Base-by-base conservation (phyloP, 1,140 invertebrate species). In the Drosophila pachea region DNA sequence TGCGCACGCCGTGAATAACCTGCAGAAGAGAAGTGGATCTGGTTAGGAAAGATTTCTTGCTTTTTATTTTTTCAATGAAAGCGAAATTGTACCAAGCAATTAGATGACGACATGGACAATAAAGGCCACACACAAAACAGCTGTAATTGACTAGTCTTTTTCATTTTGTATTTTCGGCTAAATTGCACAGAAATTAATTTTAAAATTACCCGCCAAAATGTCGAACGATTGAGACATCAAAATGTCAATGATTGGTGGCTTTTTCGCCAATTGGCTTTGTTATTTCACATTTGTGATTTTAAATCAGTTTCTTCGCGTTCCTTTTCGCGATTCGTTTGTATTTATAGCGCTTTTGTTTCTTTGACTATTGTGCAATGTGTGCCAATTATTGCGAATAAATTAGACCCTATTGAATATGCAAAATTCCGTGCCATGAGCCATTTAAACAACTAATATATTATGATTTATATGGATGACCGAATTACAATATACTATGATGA, bases 1-100 rank as follows among this genome's bases (percentile, higher is more conserved):
- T 92, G 87, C 95, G 93, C 38, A 96, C 95, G 61, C 95, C 95
- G 79, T 95, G 93, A 43, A 97, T 91, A 35, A 97, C 93, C 95
- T 97, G 91, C 63, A 66, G 22, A 29, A 7, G 38, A 54, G 36
- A 58, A 66, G 61, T 50, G 74, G 63, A 22, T 22, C 22, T 22
- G 55, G 9, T 32, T 12, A 43, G n/a, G 74, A 59, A 65, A 78
- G 73, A 78, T 73, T 56, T 9, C 16, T 45, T 63, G 50, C 59
- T 65, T 45, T 62, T 54, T 53, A 14, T 45, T 16, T 32, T 12
- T 50, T 71, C 67, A 82, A 82, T 54, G 74, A 83, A 82, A 82
- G 78, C 78, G 78, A 82, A 82, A 82, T 65, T 66, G 74, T 82
- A 72, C 78, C 50, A 66, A 72, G 71, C 74, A 68, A 66, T 72